A percentile compares a stretch with the other conserved stretches of the same genome.
phyloP scores from a whole-genome alignment of 2,113 vertebrate species.

The Propithecus coquereli region DNA sequence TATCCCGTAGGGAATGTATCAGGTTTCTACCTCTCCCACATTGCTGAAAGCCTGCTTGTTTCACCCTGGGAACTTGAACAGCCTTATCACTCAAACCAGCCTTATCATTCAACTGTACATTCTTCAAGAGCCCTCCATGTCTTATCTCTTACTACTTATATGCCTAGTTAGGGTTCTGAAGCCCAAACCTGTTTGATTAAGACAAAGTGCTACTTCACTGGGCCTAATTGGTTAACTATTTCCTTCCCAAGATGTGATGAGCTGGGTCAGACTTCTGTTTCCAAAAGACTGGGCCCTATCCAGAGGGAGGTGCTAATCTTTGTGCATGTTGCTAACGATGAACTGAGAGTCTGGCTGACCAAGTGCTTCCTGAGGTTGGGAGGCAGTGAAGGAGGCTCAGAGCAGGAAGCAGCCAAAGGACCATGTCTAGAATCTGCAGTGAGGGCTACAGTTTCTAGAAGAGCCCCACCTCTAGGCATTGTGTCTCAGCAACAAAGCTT shows the following conservation, averaged over 20 bases:
- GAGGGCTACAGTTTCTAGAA: neutral
- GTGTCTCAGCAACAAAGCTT: neutral
- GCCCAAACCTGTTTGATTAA: constrained; percentile 44
- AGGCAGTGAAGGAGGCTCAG: neutral
- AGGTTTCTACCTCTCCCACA: neutral
- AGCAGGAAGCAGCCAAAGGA: neutral
- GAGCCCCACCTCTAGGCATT: neutral
- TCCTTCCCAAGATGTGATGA: neutral
- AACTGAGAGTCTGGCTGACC: neutral
- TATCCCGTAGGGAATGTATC: neutral
- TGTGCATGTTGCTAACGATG: neutral
- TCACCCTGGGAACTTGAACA: neutral
- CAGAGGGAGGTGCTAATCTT: neutral
- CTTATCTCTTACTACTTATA: constrained; percentile 17
- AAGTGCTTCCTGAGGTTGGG: neutral
- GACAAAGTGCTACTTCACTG: constrained; percentile 2
- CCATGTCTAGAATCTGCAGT: neutral
- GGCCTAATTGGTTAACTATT: neutral
- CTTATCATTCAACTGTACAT: constrained; percentile 12
- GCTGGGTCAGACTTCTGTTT: neutral
- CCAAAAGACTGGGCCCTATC: neutral
- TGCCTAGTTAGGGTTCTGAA: neutral
- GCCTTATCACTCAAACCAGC: neutral
- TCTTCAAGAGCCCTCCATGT: neutral
- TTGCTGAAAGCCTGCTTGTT: neutral